These are phyloP conservation scores for Drosophila nr. medialis DNA, from an alignment of 2,888 invertebrate species.

Conservation along the genomic window DNA sequence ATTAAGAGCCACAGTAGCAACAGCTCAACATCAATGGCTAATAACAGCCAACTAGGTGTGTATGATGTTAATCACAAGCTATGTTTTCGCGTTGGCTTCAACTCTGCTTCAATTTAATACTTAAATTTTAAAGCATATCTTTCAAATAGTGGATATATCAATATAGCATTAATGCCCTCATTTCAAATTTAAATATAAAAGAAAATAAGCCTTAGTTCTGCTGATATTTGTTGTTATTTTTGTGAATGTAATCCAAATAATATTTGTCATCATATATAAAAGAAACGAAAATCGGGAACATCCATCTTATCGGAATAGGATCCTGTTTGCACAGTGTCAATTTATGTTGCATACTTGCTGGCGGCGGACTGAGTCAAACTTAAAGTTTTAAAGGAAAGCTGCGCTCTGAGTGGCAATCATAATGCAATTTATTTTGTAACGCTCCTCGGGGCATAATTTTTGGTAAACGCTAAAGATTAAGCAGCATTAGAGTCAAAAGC, in stretches of 20 bases:
- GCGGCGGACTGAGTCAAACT: background rate
- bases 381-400: conserved; percentile 24
- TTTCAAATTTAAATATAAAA: background rate
- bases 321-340: background rate
- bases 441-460: conserved; percentile 74
- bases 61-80: conserved; percentile 3
- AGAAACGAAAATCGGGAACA: background rate
- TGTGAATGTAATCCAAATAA: background rate
- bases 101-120: background rate
- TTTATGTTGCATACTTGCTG: conserved; percentile 24
- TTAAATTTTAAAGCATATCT: background rate
- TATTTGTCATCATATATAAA: background rate
- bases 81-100: conserved; percentile 5
- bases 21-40: conserved; percentile 63
- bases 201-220: too few relatives aligned
- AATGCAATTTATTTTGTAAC: conserved; percentile 73
- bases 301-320: background rate
- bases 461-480: conserved; percentile 76
- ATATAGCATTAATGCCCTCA: background rate
- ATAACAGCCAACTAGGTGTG: conserved; percentile 61
- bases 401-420: conserved; percentile 54
- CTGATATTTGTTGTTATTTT: background rate
- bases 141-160: background rate
- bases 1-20: conserved; percentile 19
- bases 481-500: conserved; percentile 68